phyloP scores from a whole-genome alignment of 2,888 invertebrate genomes.

The Anorthoa munda region DNA sequence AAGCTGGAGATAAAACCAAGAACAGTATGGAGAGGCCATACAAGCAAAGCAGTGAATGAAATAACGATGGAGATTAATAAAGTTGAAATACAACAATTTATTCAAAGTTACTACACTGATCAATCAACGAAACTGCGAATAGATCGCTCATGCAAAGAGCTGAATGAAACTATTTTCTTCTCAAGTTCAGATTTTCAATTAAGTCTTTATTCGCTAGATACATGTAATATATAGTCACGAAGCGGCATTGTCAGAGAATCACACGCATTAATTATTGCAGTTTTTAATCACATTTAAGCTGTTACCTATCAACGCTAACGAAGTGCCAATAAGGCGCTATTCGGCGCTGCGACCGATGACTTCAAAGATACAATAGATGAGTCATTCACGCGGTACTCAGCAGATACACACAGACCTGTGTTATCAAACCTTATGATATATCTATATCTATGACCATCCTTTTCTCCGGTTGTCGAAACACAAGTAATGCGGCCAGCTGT shows the following conservation, averaged over 20 bases:
- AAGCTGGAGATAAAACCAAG: not conserved
- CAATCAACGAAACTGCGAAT: not conserved
- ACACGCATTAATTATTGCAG: conserved; percentile 14
- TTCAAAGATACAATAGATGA: not conserved
- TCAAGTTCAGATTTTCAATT: conserved; percentile 48
- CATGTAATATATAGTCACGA: conserved; percentile 40
- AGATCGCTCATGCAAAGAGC: not conserved
- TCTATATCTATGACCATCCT: not conserved
- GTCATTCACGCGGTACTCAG: not conserved
- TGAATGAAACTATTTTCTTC: conserved; percentile 14
- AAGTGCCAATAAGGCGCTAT: not conserved
- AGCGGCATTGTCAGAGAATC: conserved; percentile 28
- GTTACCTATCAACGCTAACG: conserved; percentile 13
- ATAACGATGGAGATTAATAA: not conserved
- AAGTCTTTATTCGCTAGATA: conserved; percentile 19
- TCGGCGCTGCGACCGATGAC: not conserved
- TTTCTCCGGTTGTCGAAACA: not conserved
- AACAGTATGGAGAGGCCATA: not conserved
- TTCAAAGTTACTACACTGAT: not conserved
- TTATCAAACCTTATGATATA: not conserved
- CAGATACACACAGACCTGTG: not conserved
- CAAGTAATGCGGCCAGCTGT: conserved; percentile 2
- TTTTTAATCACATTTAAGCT: conserved; percentile 10
- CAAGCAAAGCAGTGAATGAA: not conserved
- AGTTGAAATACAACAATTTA: not conserved